Evolutionary conservation across 2,797 vertebrate genomes (phyloP).

Genomic region (Sebastes paucispinis): DNA sequence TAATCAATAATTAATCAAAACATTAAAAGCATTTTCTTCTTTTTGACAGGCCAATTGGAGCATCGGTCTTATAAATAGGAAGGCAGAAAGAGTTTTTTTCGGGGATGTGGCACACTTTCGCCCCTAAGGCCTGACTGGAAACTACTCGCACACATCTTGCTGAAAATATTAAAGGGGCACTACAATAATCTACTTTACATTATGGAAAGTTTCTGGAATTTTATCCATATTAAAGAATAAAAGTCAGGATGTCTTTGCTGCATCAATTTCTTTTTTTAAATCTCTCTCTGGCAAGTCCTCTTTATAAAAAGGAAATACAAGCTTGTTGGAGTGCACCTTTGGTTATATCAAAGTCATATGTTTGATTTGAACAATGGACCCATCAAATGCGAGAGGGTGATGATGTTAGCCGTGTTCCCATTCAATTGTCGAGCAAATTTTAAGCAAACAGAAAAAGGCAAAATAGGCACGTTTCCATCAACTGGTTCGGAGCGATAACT

Average conservation of each 20-base stretch:
- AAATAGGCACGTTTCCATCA: too few species aligned
- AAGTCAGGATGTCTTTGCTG: neutral
- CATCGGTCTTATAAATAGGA: constrained; percentile 30
- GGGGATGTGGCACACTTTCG: neutral
- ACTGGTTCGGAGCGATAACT: too few species aligned
- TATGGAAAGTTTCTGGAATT: neutral
- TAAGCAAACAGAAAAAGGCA: too few species aligned
- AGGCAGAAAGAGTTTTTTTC: constrained; percentile 16
- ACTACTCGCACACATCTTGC: neutral
- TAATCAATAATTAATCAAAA: constrained; percentile 84
- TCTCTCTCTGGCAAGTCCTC: too few species aligned
- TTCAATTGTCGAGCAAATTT: too few species aligned
- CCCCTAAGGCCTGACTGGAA: neutral
- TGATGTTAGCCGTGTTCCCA: neutral
- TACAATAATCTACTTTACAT: neutral
- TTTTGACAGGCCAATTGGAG: constrained; percentile 70
- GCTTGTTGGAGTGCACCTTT: neutral
- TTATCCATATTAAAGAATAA: too few species aligned
- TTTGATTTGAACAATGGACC: constrained; percentile 34
- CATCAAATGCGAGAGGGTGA: neutral
- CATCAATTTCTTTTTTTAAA: neutral
- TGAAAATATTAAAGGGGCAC: neutral
- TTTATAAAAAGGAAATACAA: neutral
- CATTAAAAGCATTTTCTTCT: constrained; percentile 75
- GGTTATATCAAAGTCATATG: constrained; percentile 31